phyloP scores from a whole-genome alignment of 2,797 vertebrate species.

The Poeciliopsis gracilis region DNA sequence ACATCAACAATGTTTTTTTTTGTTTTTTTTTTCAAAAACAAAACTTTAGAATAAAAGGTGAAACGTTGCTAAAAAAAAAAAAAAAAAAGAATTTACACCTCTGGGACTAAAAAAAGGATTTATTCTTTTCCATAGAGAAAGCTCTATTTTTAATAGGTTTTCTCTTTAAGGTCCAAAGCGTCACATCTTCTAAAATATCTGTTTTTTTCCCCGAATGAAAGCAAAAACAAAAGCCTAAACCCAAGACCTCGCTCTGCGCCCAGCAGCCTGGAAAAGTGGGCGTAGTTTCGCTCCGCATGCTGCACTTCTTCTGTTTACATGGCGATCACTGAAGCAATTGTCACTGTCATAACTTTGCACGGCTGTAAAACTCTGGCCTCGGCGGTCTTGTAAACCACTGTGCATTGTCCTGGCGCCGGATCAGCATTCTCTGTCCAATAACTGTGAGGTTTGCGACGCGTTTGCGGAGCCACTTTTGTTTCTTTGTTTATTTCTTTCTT shows the following conservation, averaged over 20 bases:
- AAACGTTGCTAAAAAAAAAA: background rate
- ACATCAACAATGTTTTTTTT: too few species aligned
- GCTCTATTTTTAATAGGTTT: background rate
- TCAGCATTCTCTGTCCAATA: constrained; percentile 9
- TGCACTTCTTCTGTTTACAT: constrained; percentile 20
- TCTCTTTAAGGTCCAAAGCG: background rate
- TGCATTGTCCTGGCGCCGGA: constrained; percentile 1
- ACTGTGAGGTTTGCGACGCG: constrained; percentile 7
- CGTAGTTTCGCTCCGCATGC: background rate
- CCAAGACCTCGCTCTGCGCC: background rate
- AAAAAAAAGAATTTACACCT: background rate
- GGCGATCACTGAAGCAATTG: background rate
- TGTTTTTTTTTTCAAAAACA: background rate
- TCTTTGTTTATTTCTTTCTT: background rate
- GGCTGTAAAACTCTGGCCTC: constrained; percentile 7
- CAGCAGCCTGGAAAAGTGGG: background rate
- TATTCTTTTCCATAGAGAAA: background rate
- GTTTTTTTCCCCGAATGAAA: background rate
- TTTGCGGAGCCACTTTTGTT: background rate
- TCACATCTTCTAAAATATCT: background rate
- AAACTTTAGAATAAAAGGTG: background rate
- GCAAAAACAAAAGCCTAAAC: background rate
- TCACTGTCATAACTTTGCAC: constrained; percentile 16
- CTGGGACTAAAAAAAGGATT: background rate
- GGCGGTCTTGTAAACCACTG: background rate